Percentiles rank a stretch among this genome's conserved stretches.
Conservation (phyloP, 1,140 invertebrate species). For the Steinernema feltiae region DNA sequence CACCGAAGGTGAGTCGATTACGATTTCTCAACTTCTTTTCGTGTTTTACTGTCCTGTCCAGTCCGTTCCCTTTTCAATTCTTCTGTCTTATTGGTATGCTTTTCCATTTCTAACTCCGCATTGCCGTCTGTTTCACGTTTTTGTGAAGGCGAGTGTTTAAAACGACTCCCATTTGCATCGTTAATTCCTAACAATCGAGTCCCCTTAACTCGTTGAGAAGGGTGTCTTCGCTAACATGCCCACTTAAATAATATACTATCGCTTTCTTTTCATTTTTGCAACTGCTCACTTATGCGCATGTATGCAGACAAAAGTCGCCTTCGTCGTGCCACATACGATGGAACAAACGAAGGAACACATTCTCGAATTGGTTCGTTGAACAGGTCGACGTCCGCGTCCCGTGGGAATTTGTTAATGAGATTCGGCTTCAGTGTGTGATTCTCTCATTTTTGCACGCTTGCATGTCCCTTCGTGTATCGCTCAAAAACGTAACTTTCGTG, state of each 20-base stretch:
- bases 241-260: conserved; percentile 3
- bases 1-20: not conserved
- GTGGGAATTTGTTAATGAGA: conserved; percentile 14
- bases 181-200: conserved; percentile 8
- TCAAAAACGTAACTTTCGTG: not conserved
- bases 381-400: not conserved
- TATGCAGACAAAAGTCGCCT: not conserved
- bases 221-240: not conserved
- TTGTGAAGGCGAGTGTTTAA: not conserved
- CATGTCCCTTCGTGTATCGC: not conserved
- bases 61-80: not conserved
- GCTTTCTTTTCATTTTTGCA: not conserved
- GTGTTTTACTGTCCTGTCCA: not conserved
- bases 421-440: not conserved
- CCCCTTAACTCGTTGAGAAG: conserved; percentile 8
- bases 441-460: not conserved
- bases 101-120: conserved; percentile 10
- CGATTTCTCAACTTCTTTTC: not conserved
- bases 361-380: conserved; percentile 7
- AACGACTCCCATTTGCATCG: conserved; percentile 12
- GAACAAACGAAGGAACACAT: not conserved
- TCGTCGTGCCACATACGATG: not conserved
- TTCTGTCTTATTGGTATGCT: conserved; percentile 1
- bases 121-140: not conserved
- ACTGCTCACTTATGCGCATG: not conserved